These are phyloP conservation scores for Channa striata DNA, from an alignment of 2,797 vertebrate genomes.

Conservation along the genomic window DNA sequence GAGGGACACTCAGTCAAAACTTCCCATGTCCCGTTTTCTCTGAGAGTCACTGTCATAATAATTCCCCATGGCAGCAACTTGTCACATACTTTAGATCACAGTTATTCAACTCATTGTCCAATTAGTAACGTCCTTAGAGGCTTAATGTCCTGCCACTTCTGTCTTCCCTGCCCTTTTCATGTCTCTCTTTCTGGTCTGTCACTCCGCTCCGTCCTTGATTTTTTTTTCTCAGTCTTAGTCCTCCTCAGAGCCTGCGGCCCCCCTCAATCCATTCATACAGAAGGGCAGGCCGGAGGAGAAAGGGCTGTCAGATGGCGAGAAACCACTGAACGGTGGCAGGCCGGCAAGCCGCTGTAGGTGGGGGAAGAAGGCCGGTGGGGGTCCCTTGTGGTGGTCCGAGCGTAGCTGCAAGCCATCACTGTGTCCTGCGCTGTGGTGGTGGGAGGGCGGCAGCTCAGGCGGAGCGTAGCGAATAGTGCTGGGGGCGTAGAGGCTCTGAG, in stretches of 20 bases:
- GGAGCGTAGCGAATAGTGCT: constrained; percentile 93
- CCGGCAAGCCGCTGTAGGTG: constrained; percentile 90
- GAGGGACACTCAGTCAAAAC: constrained; percentile 71
- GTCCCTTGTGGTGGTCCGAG: constrained; percentile 83
- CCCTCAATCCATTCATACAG: constrained; percentile 88
- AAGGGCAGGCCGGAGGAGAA: constrained; percentile 89
- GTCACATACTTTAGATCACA: constrained; percentile 69
- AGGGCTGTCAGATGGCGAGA: constrained; percentile 86
- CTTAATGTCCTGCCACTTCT: constrained; percentile 72
- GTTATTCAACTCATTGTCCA: constrained; percentile 78
- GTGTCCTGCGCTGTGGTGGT: constrained; percentile 73
- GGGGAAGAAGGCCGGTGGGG: constrained; percentile 87
- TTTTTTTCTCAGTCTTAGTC: constrained; percentile 74
- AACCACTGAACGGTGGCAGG: constrained; percentile 87
- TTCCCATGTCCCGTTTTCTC: constrained; percentile 64
- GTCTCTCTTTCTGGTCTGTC: constrained; percentile 66
- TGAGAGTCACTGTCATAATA: constrained; percentile 63
- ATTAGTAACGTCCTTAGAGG: constrained; percentile 77
- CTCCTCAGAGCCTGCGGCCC: constrained; percentile 84
- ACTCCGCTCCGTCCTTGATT: constrained; percentile 52
- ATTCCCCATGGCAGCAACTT: constrained; percentile 65
- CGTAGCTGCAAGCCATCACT: constrained; percentile 82
- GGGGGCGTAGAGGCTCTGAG: constrained; percentile 89
- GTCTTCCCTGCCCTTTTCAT: constrained; percentile 71
- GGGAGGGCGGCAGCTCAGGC: constrained; percentile 86